Conservation (phyloP, 2,888 invertebrate genomes). For the Leptarthrus brevirostris region DNA sequence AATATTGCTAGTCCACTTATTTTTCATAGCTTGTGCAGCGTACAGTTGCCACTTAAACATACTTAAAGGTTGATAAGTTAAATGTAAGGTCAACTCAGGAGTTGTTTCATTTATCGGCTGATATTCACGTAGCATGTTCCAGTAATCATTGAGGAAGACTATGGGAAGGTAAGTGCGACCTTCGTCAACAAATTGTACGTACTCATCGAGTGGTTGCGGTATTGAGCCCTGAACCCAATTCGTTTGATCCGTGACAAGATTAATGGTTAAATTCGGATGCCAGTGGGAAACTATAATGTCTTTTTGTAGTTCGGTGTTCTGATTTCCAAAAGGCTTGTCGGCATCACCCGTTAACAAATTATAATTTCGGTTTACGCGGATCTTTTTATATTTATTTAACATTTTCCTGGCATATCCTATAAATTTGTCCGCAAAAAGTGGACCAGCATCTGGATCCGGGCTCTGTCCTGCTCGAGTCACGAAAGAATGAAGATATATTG, state of each 20-base stretch:
- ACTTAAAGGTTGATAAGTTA: constrained; percentile 90
- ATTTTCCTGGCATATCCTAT: constrained; percentile 82
- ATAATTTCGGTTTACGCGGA: constrained; percentile 86
- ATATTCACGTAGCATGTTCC: constrained; percentile 98
- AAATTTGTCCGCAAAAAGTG: constrained; percentile 75
- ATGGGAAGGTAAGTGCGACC: constrained; percentile 92
- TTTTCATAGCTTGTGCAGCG: constrained; percentile 94
- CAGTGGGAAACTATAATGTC: constrained; percentile 96
- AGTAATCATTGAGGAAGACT: constrained; percentile 95
- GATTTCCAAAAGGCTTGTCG: background rate
- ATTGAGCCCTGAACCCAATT: constrained; percentile 92
- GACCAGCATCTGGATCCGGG: constrained; percentile 78
- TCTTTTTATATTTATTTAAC: constrained; percentile 91
- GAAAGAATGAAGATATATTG: constrained; percentile 92
- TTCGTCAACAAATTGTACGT: constrained; percentile 87
- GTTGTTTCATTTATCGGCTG: constrained; percentile 89
- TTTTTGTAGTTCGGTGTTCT: constrained; percentile 71
- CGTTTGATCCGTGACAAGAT: constrained; percentile 95
- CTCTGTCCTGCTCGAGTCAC: constrained; percentile 84
- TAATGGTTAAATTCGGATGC: constrained; percentile 98
- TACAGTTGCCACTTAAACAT: constrained; percentile 99
- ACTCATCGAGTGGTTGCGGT: constrained; percentile 92
- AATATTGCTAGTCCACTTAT: constrained; percentile 78
- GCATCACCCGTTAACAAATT: constrained; percentile 88
- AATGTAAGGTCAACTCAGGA: constrained; percentile 74